Evolutionary conservation across 2,113 vertebrate species (phyloP), one percentile per base, ranked within the genome.

Genomic region (Anoura caudifer): DNA sequence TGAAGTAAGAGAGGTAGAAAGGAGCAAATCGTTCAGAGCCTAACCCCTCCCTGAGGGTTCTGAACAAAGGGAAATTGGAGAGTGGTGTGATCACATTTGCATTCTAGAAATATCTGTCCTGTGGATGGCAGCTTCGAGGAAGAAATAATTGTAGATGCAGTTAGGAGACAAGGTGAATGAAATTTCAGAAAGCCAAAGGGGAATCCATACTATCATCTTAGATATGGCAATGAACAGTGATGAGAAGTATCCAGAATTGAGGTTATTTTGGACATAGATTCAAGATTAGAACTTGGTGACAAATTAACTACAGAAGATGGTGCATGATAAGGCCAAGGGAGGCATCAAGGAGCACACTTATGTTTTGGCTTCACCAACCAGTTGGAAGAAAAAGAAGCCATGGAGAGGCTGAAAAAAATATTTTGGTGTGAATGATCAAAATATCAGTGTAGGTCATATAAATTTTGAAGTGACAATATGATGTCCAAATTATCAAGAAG

Each of bases 1-100:
- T 10, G 65, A 82, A 56, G 13, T 12, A n/a, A 67, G 28, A 79
- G 12, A 50, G 16, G 36, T 2, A 63, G 22, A 24, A 24, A 83
- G 17, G 17, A 72, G 2, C 20, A 12, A 28, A 10, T 63, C 24
- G 12, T 6, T 0, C 6, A n/a, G 28, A n/a, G 2, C 16, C 31
- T 38, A 47, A 26, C 38, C 7, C 2, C 10, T 72, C 65, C 28
- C 85, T 28, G 38, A 31, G 38, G 9, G 19, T 19, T n/a, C 4
- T 47, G 50, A 43, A 28, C 19, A 10, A 67, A 15, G 22, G 8
- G 56, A 52, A 45, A 17, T 11, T 45, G 31, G n/a, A 73, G 7
- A 76, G 24, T n/a, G 7, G 7, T 15, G 7, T 22, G 38, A 28
- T n/a, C 31, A 45, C 38, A 61, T 2, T 3, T 26, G 12, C 63